phyloP scores from a whole-genome alignment of 2,113 vertebrate genomes.

The Oncorhynchus kisutch region DNA sequence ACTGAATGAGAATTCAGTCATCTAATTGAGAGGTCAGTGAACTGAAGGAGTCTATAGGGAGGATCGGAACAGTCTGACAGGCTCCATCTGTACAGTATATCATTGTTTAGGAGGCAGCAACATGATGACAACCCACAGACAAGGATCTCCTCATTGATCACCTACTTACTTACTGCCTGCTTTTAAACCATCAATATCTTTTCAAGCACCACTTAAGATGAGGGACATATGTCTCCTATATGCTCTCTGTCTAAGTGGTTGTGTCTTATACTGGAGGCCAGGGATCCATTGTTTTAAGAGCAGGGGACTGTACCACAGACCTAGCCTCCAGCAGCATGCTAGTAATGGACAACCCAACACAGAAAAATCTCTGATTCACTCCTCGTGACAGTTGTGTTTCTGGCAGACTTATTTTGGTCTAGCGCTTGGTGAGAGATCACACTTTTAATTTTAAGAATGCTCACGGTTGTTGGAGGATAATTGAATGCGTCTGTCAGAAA shows the following conservation, averaged over 20 bases:
- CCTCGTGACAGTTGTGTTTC: background rate
- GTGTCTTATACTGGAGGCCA: conserved; percentile 12
- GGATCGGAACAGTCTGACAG: background rate
- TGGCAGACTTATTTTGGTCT: background rate
- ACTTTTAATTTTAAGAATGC: background rate
- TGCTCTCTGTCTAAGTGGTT: conserved; percentile 46
- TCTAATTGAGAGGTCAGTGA: background rate
- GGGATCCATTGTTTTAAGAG: background rate
- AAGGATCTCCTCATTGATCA: conserved; percentile 64
- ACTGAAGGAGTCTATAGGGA: background rate
- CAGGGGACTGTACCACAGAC: conserved; percentile 12
- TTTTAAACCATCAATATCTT: conserved; percentile 76
- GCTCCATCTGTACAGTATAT: conserved; percentile 2
- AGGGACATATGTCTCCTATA: conserved; percentile 61
- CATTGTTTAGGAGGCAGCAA: conserved; percentile 30
- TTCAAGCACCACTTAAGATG: conserved; percentile 71
- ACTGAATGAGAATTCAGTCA: background rate
- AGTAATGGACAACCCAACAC: too few relatives aligned
- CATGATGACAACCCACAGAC: conserved; percentile 46
- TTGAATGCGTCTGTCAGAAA: background rate
- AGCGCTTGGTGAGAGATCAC: background rate
- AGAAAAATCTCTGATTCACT: background rate
- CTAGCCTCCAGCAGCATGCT: conserved; percentile 13
- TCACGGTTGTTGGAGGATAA: background rate
- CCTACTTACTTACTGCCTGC: conserved; percentile 51